These are phyloP conservation scores for Pocillopora meandrina DNA, from an alignment of 92 coral and sea anemone genomes.

Conservation along the genomic window DNA sequence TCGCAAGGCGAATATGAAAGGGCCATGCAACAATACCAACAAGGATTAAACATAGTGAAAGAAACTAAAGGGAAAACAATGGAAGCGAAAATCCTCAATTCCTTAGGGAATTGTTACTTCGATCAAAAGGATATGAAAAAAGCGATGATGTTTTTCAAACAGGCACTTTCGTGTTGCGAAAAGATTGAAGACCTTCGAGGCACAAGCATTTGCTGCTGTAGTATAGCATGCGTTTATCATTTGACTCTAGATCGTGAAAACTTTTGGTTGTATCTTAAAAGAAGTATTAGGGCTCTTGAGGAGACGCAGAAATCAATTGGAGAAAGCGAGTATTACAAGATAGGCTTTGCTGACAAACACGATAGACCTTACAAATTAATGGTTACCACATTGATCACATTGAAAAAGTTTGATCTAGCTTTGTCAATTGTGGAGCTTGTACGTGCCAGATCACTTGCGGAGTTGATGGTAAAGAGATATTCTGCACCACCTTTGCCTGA, in stretches of 20 bases:
- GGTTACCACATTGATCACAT: not conserved
- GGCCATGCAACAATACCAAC: not conserved
- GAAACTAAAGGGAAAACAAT: not conserved
- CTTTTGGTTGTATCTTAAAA: not conserved
- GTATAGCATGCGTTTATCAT: not conserved
- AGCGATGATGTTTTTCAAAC: not conserved
- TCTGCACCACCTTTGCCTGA: not conserved
- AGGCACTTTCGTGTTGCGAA: not conserved
- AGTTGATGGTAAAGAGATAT: not conserved
- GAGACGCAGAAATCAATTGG: not conserved
- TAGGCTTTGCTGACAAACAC: not conserved
- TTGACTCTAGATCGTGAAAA: not conserved
- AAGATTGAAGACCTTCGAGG: not conserved
- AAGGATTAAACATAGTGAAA: not conserved
- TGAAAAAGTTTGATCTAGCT: not conserved
- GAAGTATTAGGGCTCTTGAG: not conserved
- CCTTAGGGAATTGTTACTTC: not conserved
- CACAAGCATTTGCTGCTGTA: not conserved
- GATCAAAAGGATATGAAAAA: not conserved
- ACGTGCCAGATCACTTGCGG: constrained; percentile 31
- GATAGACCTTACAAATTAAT: not conserved
- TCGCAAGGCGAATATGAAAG: not conserved
- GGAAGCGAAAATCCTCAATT: not conserved
- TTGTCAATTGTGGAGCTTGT: not conserved
- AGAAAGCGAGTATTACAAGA: constrained; percentile 3